These are phyloP conservation scores for Cryptotis parvus DNA, from an alignment of 2,113 vertebrate species.

Conservation along the genomic window DNA sequence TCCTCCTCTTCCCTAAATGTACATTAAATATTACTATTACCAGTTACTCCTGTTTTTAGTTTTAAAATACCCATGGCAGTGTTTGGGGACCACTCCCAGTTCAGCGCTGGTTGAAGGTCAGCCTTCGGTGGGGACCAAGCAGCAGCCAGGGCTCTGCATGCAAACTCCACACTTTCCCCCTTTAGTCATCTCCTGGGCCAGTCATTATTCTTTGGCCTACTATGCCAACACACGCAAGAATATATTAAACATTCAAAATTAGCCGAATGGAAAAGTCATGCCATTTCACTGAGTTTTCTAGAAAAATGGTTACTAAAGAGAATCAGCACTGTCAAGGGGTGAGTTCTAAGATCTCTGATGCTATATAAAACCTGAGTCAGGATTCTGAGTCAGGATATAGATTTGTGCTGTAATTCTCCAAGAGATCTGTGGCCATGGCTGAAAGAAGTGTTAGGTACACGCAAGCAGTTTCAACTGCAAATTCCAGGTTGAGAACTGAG, in stretches of 20 bases:
- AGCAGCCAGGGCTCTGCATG: too few relatives aligned
- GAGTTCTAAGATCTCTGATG: neutral
- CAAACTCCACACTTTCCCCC: too few relatives aligned
- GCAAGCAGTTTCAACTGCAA: neutral
- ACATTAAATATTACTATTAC: too few relatives aligned
- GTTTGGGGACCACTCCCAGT: too few relatives aligned
- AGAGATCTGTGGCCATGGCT: neutral
- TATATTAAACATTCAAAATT: slow-evolving; percentile 38
- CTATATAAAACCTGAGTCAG: neutral
- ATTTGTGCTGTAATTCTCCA: neutral
- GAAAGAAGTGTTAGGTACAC: neutral
- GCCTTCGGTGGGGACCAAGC: too few relatives aligned
- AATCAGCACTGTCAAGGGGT: neutral
- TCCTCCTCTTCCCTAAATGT: neutral
- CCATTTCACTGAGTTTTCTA: slow-evolving; percentile 18
- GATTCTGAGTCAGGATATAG: neutral
- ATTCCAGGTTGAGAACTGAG: too few relatives aligned
- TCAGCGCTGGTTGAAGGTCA: too few relatives aligned
- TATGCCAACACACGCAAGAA: too few relatives aligned
- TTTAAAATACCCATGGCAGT: too few relatives aligned
- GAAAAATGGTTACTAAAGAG: neutral
- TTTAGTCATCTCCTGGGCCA: neutral
- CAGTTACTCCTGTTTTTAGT: too few relatives aligned
- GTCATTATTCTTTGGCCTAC: neutral
- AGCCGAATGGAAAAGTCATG: neutral